A percentile compares a stretch with the other conserved stretches of the same genome.
Conservation (phyloP, 1,140 invertebrate genomes). For the Rhagoletis pomonella region DNA sequence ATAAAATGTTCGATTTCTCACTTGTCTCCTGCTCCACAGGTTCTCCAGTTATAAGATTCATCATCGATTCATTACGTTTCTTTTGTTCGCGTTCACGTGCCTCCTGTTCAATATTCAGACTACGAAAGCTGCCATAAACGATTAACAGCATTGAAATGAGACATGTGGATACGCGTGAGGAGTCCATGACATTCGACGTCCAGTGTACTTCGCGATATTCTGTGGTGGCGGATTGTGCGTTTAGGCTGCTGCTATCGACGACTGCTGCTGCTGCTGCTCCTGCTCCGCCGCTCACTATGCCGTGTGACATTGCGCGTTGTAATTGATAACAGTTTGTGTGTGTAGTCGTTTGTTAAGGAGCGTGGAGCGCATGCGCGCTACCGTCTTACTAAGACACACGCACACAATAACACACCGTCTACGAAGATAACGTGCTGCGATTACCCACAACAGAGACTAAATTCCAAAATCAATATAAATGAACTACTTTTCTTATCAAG, state of each 20-base stretch:
- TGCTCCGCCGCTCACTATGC: conserved; percentile 62
- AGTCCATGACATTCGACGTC: conserved; percentile 95
- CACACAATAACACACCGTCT: background rate
- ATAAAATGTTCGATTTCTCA: conserved; percentile 57
- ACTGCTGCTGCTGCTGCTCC: conserved; percentile 56
- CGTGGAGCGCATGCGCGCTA: conserved; percentile 7
- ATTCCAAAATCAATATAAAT: background rate
- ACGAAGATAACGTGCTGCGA: background rate
- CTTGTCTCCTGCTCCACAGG: conserved; percentile 71
- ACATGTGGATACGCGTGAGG: conserved; percentile 94
- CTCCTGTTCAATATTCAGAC: conserved; percentile 95
- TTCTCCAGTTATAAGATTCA: conserved; percentile 77
- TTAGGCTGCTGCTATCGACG: conserved; percentile 58
- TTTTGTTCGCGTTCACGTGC: conserved; percentile 90
- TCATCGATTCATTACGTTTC: conserved; percentile 78
- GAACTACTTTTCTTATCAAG: background rate
- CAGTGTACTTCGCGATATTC: conserved; percentile 80
- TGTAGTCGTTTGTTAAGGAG: conserved; percentile 3
- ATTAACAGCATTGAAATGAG: conserved; percentile 97
- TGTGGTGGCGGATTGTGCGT: conserved; percentile 45
- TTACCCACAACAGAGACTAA: background rate
- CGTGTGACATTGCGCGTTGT: conserved; percentile 57
- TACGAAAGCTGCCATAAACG: conserved; percentile 96
- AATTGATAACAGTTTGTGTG: conserved; percentile 34
- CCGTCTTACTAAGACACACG: background rate